Percentiles rank a stretch among this genome's conserved stretches.
Evolutionary conservation across 2,113 vertebrate species (phyloP).

Genomic region (Mastomys natalensis): DNA sequence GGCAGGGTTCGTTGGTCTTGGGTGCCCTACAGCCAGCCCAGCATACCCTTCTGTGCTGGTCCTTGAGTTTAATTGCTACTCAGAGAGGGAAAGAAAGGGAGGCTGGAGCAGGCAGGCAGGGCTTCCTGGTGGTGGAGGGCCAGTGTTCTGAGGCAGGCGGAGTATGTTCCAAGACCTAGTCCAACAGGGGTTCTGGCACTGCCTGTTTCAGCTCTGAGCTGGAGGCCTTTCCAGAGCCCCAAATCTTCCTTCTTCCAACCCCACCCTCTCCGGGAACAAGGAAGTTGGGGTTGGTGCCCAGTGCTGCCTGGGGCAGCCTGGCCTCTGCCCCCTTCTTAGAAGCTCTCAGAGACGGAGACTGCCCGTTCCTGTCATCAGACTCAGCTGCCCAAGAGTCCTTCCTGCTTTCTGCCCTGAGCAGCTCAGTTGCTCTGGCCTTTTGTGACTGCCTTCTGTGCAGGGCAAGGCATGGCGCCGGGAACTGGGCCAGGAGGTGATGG

Average conservation of each 20-base stretch:
- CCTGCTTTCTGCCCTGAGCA: background rate
- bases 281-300: constrained; percentile 69
- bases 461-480: background rate
- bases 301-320: constrained; percentile 53
- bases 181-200: background rate
- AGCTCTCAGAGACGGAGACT: constrained; percentile 29
- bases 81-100: background rate
- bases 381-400: constrained; percentile 32
- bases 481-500: background rate
- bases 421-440: background rate
- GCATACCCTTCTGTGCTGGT: background rate
- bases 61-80: background rate
- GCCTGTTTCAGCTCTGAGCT: background rate
- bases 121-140: constrained; percentile 58
- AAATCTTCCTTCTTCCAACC: constrained; percentile 21
- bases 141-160: background rate
- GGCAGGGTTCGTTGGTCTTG: background rate
- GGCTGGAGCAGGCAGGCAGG: background rate
- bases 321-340: constrained; percentile 75
- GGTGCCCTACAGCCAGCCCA: background rate
- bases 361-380: constrained; percentile 6
- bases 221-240: constrained; percentile 11
- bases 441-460: background rate
- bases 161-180: constrained; percentile 41
- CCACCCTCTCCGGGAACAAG: constrained; percentile 63